Percentiles rank a stretch among this genome's conserved stretches.
These are phyloP conservation scores for Battus philenor DNA, from an alignment of 1,140 invertebrate genomes.

Conservation along the genomic window DNA sequence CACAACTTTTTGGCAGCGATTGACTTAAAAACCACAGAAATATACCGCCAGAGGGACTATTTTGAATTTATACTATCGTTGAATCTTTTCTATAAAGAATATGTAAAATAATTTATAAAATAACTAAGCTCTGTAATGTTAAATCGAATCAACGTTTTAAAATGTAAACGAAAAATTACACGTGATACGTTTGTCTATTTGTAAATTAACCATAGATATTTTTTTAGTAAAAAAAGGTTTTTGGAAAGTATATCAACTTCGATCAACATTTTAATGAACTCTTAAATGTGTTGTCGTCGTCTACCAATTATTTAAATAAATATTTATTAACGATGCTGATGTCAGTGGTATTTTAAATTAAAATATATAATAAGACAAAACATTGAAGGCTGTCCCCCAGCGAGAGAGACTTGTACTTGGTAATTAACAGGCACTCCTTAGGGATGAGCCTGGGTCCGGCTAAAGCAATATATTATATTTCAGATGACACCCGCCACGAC, in stretches of 20 bases:
- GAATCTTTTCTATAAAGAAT: too few relatives aligned
- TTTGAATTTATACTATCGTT: too few relatives aligned
- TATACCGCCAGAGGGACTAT: too few relatives aligned
- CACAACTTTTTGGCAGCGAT: background rate
- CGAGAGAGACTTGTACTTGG: constrained; percentile 56
- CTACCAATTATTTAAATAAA: background rate
- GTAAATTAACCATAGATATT: too few relatives aligned
- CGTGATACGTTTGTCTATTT: too few relatives aligned
- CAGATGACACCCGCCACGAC: constrained; percentile 48
- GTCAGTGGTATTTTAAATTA: background rate
- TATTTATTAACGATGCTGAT: background rate
- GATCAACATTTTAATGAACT: background rate
- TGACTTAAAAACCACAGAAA: too few relatives aligned
- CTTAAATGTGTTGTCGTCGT: background rate
- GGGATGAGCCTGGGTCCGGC: constrained; percentile 51
- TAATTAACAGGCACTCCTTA: constrained; percentile 65
- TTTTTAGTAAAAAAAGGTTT: too few relatives aligned
- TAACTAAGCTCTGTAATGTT: too few relatives aligned
- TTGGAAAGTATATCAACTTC: too few relatives aligned
- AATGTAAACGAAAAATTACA: too few relatives aligned
- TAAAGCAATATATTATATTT: constrained; percentile 66
- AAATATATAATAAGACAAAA: constrained; percentile 46
- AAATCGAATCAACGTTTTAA: too few relatives aligned
- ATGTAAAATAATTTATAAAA: too few relatives aligned
- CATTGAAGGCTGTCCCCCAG: constrained; percentile 52